Conservation (phyloP, 2,113 vertebrate genomes). For the Callaeas wilsoni region DNA sequence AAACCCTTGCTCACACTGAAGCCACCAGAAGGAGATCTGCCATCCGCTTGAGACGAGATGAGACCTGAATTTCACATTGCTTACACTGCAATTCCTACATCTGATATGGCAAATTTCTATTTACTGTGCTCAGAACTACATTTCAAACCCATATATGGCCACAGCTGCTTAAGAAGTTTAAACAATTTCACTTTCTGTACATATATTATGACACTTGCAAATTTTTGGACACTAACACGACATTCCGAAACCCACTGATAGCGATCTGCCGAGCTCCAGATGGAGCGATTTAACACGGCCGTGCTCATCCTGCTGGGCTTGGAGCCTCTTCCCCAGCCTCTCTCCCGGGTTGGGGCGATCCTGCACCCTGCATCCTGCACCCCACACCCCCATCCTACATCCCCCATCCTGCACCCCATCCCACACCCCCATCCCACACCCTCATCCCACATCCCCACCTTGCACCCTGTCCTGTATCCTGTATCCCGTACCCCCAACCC, state of each 20-base stretch:
- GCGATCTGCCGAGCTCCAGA: background rate
- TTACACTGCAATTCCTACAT: background rate
- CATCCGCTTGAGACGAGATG: rapidly evolving
- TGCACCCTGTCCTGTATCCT: background rate
- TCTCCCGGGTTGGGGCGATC: background rate
- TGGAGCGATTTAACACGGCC: rapidly evolving
- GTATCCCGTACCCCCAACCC: background rate
- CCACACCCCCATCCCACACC: too few relatives aligned
- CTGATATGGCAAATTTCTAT: background rate
- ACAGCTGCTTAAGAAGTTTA: background rate
- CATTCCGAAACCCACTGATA: background rate
- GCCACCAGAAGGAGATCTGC: background rate
- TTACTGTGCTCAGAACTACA: background rate
- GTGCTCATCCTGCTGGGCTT: background rate
- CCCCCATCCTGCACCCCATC: too few relatives aligned
- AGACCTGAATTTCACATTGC: background rate
- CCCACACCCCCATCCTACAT: too few relatives aligned
- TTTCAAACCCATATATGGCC: background rate
- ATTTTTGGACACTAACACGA: background rate
- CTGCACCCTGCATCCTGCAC: background rate
- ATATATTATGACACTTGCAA: background rate
- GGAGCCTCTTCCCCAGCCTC: background rate
- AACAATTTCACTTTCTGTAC: background rate
- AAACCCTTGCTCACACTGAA: background rate
- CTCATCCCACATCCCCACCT: too few relatives aligned